Percentiles rank a stretch among this genome's conserved stretches.
Conservation (phyloP, 2,113 vertebrate genomes). For the Neolamprologus sp. region DNA sequence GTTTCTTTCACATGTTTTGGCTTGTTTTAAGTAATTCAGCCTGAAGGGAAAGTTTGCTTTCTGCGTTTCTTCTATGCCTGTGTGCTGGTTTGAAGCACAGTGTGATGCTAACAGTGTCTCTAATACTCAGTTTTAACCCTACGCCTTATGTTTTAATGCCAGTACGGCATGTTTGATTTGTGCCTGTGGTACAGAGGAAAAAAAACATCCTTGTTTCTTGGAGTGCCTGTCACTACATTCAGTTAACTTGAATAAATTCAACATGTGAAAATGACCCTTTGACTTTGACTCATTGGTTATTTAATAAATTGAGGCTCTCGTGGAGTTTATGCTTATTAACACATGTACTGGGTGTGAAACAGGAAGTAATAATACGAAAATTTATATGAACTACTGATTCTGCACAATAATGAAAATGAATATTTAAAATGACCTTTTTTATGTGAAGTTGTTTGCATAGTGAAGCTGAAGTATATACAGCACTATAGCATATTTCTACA, state of each 20-base stretch:
- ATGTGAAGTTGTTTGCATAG: neutral
- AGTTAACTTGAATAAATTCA: constrained; percentile 55
- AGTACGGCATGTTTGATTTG: constrained; percentile 46
- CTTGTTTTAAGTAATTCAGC: neutral
- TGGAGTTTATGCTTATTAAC: neutral
- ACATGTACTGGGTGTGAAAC: neutral
- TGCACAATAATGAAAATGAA: neutral
- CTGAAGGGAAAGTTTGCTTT: neutral
- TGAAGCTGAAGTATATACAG: neutral
- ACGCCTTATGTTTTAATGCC: constrained; percentile 54
- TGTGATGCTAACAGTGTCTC: neutral
- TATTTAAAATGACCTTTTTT: neutral
- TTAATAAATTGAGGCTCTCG: neutral
- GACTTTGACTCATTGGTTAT: neutral
- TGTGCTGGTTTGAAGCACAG: neutral
- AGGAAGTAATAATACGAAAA: neutral
- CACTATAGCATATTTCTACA: neutral
- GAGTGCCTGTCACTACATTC: constrained; percentile 40
- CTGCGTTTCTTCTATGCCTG: neutral
- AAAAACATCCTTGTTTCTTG: neutral
- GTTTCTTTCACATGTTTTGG: neutral
- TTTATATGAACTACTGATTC: neutral
- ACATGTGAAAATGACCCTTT: neutral
- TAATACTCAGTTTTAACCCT: constrained; percentile 11
- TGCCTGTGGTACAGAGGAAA: constrained; percentile 55